phyloP scores from a whole-genome alignment of 1,140 invertebrate genomes.

The Tribolium castaneum region DNA sequence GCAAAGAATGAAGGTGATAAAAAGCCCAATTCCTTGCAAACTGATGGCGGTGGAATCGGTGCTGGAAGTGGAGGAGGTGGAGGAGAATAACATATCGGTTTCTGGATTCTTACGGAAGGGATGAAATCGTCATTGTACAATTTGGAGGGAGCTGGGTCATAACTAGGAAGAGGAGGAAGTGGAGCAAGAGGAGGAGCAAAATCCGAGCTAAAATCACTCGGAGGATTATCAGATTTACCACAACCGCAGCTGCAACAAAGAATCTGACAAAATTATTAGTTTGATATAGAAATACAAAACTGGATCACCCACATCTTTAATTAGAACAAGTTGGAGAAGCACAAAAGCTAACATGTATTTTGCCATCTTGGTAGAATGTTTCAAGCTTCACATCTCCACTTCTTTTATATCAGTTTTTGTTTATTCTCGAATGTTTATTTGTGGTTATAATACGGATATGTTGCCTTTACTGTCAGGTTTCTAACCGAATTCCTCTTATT shows the following conservation, averaged over 20 bases:
- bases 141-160: background rate
- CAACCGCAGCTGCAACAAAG: background rate
- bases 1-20: background rate
- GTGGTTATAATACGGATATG: background rate
- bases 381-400: background rate
- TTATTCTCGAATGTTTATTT: background rate
- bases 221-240: background rate
- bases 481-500: background rate
- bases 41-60: background rate
- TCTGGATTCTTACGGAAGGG: background rate
- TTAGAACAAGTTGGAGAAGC: background rate
- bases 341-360: background rate
- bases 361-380: background rate
- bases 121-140: background rate
- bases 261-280: background rate
- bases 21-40: slow-evolving; percentile 7
- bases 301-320: background rate
- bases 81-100: background rate
- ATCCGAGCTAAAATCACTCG: background rate
- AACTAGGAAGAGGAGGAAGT: background rate
- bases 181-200: background rate
- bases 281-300: background rate
- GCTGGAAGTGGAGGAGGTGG: background rate
- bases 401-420: background rate
- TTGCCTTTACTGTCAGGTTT: background rate